Percentiles rank a stretch among this genome's conserved stretches.
phyloP scores from a whole-genome alignment of 2,888 invertebrate genomes.

The Cetonia aurata region DNA sequence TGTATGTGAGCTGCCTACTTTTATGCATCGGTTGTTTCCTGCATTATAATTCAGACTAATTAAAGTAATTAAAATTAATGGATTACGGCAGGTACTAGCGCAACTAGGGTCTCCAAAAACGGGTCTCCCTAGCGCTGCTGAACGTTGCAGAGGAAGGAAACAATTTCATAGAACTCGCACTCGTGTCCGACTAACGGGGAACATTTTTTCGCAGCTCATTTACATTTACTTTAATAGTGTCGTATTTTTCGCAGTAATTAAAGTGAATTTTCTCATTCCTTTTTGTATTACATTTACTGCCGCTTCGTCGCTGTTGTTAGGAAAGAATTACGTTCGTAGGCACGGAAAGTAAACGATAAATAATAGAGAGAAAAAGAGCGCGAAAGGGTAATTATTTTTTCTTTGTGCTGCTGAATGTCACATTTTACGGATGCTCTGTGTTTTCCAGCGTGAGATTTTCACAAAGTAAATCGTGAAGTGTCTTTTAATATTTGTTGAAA shows the following conservation, averaged over 20 bases:
- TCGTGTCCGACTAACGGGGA: background rate
- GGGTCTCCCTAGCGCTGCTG: too few relatives aligned
- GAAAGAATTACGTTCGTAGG: background rate
- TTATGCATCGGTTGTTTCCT: too few relatives aligned
- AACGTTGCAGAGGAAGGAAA: background rate
- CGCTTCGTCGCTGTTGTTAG: conserved; percentile 4
- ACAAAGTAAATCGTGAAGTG: too few relatives aligned
- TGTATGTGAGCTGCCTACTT: too few relatives aligned
- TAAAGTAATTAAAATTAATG: conserved; percentile 20
- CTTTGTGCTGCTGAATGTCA: too few relatives aligned
- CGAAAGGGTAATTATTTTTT: background rate
- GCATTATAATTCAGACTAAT: background rate
- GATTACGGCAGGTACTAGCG: background rate
- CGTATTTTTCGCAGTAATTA: conserved; percentile 26
- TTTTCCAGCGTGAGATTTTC: too few relatives aligned
- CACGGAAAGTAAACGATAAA: background rate
- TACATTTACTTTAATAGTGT: conserved; percentile 36
- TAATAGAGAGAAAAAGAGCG: conserved; percentile 5
- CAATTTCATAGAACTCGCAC: background rate
- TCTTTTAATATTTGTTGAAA: too few relatives aligned
- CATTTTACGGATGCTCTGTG: too few relatives aligned
- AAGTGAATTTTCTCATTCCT: conserved; percentile 7
- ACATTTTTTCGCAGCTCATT: conserved; percentile 19
- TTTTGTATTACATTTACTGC: background rate
- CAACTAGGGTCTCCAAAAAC: too few relatives aligned